phyloP scores from a whole-genome alignment of 2,888 invertebrate species.

The Aphrophora alni region DNA sequence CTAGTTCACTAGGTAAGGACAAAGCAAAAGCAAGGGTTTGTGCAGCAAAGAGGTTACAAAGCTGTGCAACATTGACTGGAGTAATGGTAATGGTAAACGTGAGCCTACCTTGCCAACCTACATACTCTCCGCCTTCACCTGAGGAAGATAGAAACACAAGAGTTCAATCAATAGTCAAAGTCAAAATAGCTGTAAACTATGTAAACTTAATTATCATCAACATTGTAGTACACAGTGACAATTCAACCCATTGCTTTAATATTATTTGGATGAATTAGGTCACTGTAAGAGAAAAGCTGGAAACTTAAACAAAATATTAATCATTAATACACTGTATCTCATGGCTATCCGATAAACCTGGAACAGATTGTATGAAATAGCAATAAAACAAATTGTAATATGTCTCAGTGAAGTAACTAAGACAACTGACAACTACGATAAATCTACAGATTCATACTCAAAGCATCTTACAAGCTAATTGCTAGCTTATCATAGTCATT shows the following conservation, averaged over 20 bases:
- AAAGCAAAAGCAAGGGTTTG: conserved; percentile 6
- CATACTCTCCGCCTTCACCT: conserved; percentile 80
- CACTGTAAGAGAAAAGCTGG: background rate
- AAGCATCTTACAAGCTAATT: no score
- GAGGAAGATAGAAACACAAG: conserved; percentile 54
- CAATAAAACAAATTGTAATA: background rate
- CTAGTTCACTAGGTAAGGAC: background rate
- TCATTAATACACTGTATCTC: background rate
- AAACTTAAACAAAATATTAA: background rate
- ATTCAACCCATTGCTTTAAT: no score
- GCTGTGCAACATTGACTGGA: conserved; percentile 9
- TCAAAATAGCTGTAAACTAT: no score
- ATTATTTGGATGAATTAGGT: no score
- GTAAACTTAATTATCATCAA: background rate
- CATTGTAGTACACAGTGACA: background rate
- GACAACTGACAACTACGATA: no score
- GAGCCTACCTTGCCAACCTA: conserved; percentile 77
- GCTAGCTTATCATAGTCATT: no score
- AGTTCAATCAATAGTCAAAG: conserved; percentile 15
- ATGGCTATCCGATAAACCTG: background rate
- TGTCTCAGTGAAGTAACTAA: background rate
- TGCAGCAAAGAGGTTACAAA: background rate
- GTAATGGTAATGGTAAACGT: conserved; percentile 30
- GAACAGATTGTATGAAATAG: background rate
- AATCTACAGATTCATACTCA: no score